Conservation (phyloP, 2,113 vertebrate species). For the Eira barbara region DNA sequence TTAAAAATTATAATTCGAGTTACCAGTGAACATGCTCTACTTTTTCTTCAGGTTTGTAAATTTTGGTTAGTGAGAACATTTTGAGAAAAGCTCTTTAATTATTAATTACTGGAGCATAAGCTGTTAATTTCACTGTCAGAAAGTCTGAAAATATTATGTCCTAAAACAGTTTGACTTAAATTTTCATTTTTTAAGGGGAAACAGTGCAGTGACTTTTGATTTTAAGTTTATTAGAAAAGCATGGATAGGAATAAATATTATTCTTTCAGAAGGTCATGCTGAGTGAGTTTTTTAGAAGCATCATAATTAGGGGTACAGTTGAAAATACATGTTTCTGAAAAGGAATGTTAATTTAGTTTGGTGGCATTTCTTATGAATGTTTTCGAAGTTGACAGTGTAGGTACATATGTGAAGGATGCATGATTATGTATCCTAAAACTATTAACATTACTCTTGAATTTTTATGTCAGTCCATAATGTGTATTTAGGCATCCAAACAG, state of each 20-base stretch:
- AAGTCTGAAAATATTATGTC: not conserved
- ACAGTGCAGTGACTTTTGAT: not conserved
- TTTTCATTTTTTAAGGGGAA: slow-evolving; percentile 28
- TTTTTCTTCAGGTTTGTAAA: not conserved
- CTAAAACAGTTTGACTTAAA: not conserved
- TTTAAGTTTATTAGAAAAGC: not conserved
- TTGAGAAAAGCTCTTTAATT: not conserved
- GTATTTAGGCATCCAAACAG: not conserved
- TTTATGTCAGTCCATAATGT: not conserved
- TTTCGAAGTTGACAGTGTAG: slow-evolving; percentile 3
- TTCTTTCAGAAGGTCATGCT: not conserved
- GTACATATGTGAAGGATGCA: not conserved
- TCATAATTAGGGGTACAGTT: not conserved
- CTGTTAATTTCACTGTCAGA: not conserved
- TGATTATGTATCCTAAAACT: not conserved
- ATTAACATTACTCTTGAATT: not conserved
- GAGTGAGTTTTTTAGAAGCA: not conserved
- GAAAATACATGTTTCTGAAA: not conserved
- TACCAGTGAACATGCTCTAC: not conserved
- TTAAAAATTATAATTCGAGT: not conserved
- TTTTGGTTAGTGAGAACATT: not conserved
- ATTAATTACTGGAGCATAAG: not conserved
- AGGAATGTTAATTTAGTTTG: not conserved
- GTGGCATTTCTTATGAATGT: not conserved
- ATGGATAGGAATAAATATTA: not conserved